Conservation (phyloP, 2,888 invertebrate species). For the Graphium colonna region DNA sequence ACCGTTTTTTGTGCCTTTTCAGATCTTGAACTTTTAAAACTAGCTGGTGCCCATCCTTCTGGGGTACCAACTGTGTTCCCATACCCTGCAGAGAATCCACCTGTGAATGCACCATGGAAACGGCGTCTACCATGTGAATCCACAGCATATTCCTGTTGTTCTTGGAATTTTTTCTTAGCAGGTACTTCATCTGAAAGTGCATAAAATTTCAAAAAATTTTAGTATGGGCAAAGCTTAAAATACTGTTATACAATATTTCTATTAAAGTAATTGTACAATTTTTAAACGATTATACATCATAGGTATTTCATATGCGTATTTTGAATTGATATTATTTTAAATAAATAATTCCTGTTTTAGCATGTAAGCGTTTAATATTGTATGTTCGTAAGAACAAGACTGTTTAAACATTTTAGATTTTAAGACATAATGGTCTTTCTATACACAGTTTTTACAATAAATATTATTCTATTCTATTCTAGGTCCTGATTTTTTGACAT, state of each 20-base stretch:
- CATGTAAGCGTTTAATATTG: too few species aligned
- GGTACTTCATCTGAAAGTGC: constrained; percentile 85
- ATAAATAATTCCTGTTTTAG: too few species aligned
- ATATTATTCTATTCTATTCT: too few species aligned
- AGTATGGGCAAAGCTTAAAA: not conserved
- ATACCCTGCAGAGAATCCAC: constrained; percentile 98
- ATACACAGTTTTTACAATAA: too few species aligned
- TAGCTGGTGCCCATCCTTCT: constrained; percentile 96
- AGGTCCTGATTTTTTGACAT: too few species aligned
- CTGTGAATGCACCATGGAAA: constrained; percentile 99
- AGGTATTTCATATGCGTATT: too few species aligned
- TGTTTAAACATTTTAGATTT: too few species aligned
- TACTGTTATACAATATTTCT: not conserved
- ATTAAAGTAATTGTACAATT: constrained; percentile 19
- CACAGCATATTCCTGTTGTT: constrained; percentile 87
- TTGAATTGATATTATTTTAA: too few species aligned
- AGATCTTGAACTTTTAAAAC: constrained; percentile 92
- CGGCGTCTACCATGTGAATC: constrained; percentile 93
- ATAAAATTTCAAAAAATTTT: constrained; percentile 2
- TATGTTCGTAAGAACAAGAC: too few species aligned
- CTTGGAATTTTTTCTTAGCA: constrained; percentile 88
- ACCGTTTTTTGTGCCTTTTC: constrained; percentile 80
- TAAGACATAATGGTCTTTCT: too few species aligned
- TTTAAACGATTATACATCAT: too few species aligned
- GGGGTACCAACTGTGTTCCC: constrained; percentile 97